phyloP scores from a whole-genome alignment of 2,888 invertebrate genomes.

The Machimus rusticus region DNA sequence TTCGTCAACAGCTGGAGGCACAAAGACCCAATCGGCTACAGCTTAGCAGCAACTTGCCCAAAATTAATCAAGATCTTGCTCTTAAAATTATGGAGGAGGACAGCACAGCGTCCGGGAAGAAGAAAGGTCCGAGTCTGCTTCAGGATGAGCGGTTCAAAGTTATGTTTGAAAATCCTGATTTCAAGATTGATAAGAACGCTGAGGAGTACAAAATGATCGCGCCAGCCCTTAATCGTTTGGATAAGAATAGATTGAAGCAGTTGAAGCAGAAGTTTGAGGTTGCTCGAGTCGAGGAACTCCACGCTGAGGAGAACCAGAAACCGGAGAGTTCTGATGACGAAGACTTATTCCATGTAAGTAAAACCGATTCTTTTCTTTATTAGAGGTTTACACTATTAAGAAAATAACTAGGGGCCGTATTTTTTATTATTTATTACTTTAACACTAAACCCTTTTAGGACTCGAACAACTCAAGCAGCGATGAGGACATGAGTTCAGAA shows the following conservation, averaged over 20 bases:
- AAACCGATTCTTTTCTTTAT: neutral
- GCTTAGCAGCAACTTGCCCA: conserved; percentile 80
- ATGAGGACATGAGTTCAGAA: conserved; percentile 69
- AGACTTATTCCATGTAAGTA: conserved; percentile 50
- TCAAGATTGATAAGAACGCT: conserved; percentile 85
- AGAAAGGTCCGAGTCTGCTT: conserved; percentile 74
- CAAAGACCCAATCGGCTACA: conserved; percentile 81
- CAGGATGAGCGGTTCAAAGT: conserved; percentile 89
- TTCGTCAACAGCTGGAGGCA: conserved; percentile 87
- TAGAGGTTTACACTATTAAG: neutral
- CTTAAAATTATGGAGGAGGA: conserved; percentile 80
- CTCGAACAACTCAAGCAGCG: conserved; percentile 64
- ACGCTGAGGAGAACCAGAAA: conserved; percentile 57
- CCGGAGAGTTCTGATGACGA: conserved; percentile 59
- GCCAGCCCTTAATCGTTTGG: conserved; percentile 84
- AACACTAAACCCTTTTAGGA: conserved; percentile 46
- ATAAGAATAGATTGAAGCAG: conserved; percentile 73
- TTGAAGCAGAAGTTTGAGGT: conserved; percentile 65
- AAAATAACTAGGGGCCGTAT: too few relatives aligned
- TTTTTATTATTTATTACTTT: neutral
- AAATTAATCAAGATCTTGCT: conserved; percentile 89
- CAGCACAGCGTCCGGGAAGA: conserved; percentile 62
- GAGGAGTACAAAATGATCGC: conserved; percentile 89
- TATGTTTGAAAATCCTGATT: conserved; percentile 91
- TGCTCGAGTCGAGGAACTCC: conserved; percentile 65